Evolutionary conservation across 2,113 vertebrate species (phyloP).

Genomic region (Bambusicola thoracicus): DNA sequence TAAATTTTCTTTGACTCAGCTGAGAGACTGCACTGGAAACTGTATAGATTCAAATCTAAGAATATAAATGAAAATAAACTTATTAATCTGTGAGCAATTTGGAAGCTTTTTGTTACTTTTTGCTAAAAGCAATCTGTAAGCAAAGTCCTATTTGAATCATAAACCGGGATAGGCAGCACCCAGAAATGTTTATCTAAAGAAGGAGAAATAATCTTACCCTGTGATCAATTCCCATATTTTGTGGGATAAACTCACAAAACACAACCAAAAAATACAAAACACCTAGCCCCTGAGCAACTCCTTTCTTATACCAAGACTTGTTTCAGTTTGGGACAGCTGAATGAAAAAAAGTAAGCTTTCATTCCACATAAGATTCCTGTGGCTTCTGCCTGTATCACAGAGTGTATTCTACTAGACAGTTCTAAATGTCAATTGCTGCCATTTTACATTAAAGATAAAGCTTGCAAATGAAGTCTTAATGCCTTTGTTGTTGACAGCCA

Average conservation of each 20-base stretch:
- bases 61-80: conserved; percentile 37
- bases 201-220: background rate
- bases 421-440: conserved; percentile 75
- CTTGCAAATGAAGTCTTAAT: conserved; percentile 73
- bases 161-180: background rate
- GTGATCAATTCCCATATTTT: background rate
- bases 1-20: background rate
- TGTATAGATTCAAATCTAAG: conserved; percentile 6
- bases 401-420: conserved; percentile 8
- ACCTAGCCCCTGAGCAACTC: background rate
- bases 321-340: background rate
- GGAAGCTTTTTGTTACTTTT: background rate
- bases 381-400: conserved; percentile 20
- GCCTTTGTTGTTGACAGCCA: conserved; percentile 71
- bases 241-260: background rate
- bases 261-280: background rate
- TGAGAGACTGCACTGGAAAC: conserved; percentile 22
- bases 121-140: background rate
- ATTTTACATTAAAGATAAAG: conserved; percentile 74
- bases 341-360: background rate
- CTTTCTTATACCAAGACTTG: background rate
- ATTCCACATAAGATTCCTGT: background rate
- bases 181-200: background rate
- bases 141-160: background rate
- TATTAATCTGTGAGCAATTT: background rate